These are phyloP conservation scores for Musca vetustissima DNA, from an alignment of 1,140 invertebrate genomes.

Conservation along the genomic window DNA sequence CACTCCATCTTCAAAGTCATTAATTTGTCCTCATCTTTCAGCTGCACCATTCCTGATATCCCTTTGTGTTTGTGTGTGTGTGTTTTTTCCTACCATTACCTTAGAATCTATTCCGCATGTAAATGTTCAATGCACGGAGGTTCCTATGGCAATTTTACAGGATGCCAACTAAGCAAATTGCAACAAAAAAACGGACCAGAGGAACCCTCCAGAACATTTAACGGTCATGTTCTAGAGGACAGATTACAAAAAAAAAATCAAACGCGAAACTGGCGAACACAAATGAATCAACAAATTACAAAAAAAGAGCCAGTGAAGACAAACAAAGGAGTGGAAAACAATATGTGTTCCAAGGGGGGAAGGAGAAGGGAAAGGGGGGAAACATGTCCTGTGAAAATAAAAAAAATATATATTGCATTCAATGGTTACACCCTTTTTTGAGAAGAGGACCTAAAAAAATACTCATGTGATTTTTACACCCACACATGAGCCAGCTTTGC, in stretches of 20 bases:
- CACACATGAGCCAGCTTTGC: background rate
- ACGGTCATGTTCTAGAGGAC: too few relatives aligned
- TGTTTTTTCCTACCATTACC: too few relatives aligned
- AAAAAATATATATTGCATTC: background rate
- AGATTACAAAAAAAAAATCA: too few relatives aligned
- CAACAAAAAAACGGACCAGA: too few relatives aligned
- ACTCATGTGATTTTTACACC: too few relatives aligned
- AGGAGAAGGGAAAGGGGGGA: background rate
- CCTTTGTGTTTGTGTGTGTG: too few relatives aligned
- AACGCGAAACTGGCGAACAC: background rate
- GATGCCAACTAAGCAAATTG: too few relatives aligned
- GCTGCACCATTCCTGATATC: too few relatives aligned
- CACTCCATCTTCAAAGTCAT: conserved; percentile 17
- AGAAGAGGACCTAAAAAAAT: background rate
- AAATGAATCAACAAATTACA: conserved; percentile 13
- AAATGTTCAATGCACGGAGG: too few relatives aligned
- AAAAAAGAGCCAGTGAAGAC: background rate
- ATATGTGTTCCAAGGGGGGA: background rate
- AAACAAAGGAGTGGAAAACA: conserved; percentile 7
- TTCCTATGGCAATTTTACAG: too few relatives aligned
- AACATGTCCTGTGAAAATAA: background rate
- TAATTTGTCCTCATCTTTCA: conserved; percentile 1
- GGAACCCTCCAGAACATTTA: too few relatives aligned
- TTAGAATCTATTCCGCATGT: too few relatives aligned
- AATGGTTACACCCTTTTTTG: background rate